Evolutionary conservation across 2,797 vertebrate genomes (phyloP).

Genomic region (Graptemys geographica): DNA sequence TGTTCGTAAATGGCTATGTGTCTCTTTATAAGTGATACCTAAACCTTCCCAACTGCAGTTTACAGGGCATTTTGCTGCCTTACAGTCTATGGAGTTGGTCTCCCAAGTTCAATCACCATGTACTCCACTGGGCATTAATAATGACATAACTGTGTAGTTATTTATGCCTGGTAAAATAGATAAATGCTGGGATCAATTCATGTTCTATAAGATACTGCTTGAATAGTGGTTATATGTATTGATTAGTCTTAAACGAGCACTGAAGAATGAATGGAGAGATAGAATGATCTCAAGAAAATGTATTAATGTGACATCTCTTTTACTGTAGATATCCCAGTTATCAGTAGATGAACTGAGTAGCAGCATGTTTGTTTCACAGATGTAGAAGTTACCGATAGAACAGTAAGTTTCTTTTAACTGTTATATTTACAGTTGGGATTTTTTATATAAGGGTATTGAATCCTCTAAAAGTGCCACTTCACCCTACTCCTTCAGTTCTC

Average conservation of each 20-base stretch:
- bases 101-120: conserved; percentile 3
- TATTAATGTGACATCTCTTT: conserved; percentile 82
- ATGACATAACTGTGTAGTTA: conserved; percentile 16
- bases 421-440: conserved; percentile 52
- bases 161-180: conserved; percentile 35
- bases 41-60: conserved; percentile 19
- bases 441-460: neutral
- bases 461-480: neutral
- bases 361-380: conserved; percentile 88
- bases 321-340: conserved; percentile 86
- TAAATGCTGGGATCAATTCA: conserved; percentile 27
- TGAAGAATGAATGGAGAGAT: conserved; percentile 59
- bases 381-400: conserved; percentile 83
- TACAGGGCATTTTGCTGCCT: conserved; percentile 48
- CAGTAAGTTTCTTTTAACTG: conserved; percentile 81
- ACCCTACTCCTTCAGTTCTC: neutral
- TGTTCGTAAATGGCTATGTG: conserved; percentile 26
- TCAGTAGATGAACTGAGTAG: conserved; percentile 88
- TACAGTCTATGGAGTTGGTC: conserved; percentile 13
- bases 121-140: neutral
- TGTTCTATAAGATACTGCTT: conserved; percentile 33
- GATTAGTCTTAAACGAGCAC: conserved; percentile 32
- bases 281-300: conserved; percentile 23
- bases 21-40: conserved; percentile 10
- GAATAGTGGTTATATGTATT: conserved; percentile 17